Conservation (phyloP, 2,888 invertebrate species). For the Sceliomorpha sp. region DNA sequence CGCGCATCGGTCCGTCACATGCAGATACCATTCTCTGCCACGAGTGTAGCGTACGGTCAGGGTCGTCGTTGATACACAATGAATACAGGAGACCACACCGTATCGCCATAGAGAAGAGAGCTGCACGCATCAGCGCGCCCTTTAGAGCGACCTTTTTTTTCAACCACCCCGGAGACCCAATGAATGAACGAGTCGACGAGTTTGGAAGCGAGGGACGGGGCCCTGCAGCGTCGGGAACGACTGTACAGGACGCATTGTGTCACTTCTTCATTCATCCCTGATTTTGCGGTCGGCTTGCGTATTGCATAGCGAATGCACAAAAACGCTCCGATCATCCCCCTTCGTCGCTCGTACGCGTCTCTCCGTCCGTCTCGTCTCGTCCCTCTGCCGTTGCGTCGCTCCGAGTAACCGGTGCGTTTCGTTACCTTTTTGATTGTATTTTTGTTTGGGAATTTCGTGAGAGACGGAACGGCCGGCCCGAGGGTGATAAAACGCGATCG, state of each 20-base stretch:
- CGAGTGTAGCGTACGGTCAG: conserved; percentile 50
- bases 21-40: conserved; percentile 68
- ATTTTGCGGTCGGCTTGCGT: conserved; percentile 80
- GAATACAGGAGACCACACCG: conserved; percentile 61
- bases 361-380: conserved; percentile 8
- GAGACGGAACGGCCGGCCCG: conserved; percentile 26
- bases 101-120: conserved; percentile 52
- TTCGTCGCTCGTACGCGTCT: conserved; percentile 24
- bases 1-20: conserved; percentile 70
- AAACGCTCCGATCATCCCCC: conserved; percentile 59
- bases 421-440: conserved; percentile 24
- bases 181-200: conserved; percentile 67
- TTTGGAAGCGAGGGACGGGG: conserved; percentile 52
- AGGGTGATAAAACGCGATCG: conserved; percentile 4
- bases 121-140: conserved; percentile 76
- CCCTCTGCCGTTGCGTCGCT: conserved; percentile 34
- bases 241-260: conserved; percentile 59
- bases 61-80: conserved; percentile 69
- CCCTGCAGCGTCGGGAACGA: conserved; percentile 53
- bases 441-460: conserved; percentile 39
- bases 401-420: conserved; percentile 52
- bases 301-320: conserved; percentile 77
- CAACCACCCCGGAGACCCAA: conserved; percentile 58
- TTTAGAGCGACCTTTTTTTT: conserved; percentile 76
- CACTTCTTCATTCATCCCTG: conserved; percentile 78